These are phyloP conservation scores for Bradypus variegatus DNA, from an alignment of 2,797 vertebrate species.

Conservation along the genomic window DNA sequence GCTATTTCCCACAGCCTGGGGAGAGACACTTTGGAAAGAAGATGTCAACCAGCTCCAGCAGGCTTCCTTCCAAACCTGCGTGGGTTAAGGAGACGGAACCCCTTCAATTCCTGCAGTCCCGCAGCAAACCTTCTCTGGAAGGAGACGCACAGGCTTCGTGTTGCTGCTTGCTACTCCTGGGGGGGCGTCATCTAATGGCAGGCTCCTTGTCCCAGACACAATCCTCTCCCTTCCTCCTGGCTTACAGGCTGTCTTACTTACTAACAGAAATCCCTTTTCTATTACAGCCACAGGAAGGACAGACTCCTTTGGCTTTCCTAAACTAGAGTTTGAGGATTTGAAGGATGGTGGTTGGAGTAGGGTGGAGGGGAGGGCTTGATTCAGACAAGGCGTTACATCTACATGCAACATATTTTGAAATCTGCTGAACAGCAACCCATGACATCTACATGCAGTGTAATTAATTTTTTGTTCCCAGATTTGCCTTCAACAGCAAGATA, in stretches of 20 bases:
- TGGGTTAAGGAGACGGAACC: conserved; percentile 44
- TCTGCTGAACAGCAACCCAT: not conserved
- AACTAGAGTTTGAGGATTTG: not conserved
- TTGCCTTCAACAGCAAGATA: rapidly evolving
- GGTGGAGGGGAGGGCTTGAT: not conserved
- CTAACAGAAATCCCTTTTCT: not conserved
- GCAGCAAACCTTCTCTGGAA: conserved; percentile 40
- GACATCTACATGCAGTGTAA: not conserved
- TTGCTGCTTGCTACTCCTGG: conserved; percentile 47
- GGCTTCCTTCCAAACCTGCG: conserved; percentile 8
- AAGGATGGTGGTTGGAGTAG: not conserved
- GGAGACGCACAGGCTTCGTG: conserved; percentile 56
- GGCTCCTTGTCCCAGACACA: conserved; percentile 50
- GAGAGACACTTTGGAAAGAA: not conserved
- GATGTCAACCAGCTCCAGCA: too few species aligned
- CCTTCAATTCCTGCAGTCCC: conserved; percentile 45
- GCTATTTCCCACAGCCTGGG: not conserved
- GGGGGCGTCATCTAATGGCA: conserved; percentile 45
- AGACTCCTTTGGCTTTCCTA: conserved; percentile 25
- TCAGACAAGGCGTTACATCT: not conserved
- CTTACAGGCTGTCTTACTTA: not conserved
- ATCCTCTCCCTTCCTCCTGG: not conserved
- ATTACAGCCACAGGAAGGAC: not conserved
- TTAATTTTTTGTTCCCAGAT: not conserved
- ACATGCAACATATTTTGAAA: not conserved